A percentile compares a stretch with the other conserved stretches of the same genome.
These are phyloP conservation scores for Eupeodes latifasciatus DNA, from an alignment of 2,888 invertebrate genomes.

Conservation along the genomic window DNA sequence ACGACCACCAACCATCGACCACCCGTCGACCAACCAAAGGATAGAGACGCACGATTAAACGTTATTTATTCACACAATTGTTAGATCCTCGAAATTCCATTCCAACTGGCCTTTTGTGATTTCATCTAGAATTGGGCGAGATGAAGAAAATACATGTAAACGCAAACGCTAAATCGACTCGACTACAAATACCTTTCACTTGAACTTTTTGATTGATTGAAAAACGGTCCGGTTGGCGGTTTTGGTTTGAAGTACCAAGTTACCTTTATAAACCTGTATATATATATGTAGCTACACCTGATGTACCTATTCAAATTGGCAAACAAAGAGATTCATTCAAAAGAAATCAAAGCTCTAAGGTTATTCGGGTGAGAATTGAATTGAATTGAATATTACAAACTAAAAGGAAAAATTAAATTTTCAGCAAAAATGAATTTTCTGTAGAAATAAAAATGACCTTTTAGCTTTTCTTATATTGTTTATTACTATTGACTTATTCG, in stretches of 20 bases:
- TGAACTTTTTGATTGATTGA: conserved; percentile 70
- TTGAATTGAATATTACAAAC: conserved; percentile 40
- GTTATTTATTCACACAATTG: conserved; percentile 51
- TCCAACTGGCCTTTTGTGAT: conserved; percentile 16
- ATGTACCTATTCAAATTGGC: background rate
- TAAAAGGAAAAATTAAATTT: conserved; percentile 55
- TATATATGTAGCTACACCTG: too few relatives aligned
- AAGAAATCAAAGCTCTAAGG: conserved; percentile 7
- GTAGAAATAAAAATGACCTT: conserved; percentile 53
- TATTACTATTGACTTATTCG: too few relatives aligned
- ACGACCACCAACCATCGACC: too few relatives aligned
- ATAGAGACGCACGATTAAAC: conserved; percentile 29
- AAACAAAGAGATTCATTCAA: background rate
- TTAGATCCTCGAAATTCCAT: background rate
- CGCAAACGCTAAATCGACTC: conserved; percentile 54
- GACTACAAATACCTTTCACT: conserved; percentile 59
- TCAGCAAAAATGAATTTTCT: conserved; percentile 51
- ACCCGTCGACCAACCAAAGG: background rate
- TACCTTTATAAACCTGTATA: too few relatives aligned
- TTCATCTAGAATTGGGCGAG: conserved; percentile 25
- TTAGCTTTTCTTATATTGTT: too few relatives aligned
- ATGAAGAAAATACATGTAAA: conserved; percentile 1
- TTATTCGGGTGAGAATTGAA: conserved; percentile 8
- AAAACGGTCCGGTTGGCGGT: background rate
- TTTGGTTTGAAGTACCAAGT: background rate